Base-by-base conservation (phyloP, 1,140 invertebrate species). In the Tetramorium simillimum region DNA sequence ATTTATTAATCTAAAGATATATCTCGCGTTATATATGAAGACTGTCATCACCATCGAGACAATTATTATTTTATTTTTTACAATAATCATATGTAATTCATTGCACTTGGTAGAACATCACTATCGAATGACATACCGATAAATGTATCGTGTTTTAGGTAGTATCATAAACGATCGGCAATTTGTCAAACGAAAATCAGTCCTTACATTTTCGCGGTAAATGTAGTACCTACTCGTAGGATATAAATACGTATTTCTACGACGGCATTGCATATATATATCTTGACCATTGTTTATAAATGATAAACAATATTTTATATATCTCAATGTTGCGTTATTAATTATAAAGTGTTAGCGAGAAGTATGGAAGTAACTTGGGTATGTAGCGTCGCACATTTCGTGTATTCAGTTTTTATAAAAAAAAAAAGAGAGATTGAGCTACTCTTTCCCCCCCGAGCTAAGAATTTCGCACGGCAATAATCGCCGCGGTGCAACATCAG, bases 271-370 rank as follows among this genome's bases (percentile, higher is more conserved):
- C 63, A 76, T 73, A 62, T 89, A 62, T 89, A 63, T 70, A 65
- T 84, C 90, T 81, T 91, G 88, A 90, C 91, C 86, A 90, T 91
- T 91, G 90, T 91, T 91, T 91, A 78, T 90, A 69, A 87, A 33
- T 88, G 81, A 89, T 89, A 89, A 91, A 91, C 90, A 91, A 91
- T 91, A 90, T 91, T 91, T 88, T 85, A 88, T 63, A 81, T 53
- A 84, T 40, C n/a, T 37, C 28, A 69, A 80, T 40, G 16, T 46
- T 46, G 28, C 58, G 73, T 24, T 10, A 46, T 73, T 77, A 56
- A 76, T 89, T 89, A 10, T 33, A 33, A 72, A 80, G 49, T 63
- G 28, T 49, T 65, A 24, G 43, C 33, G 49, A 70, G 46, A 58
- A 87, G 63, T 69, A 53, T 82, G n/a, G 46, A 75, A 88, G 28